Conservation (phyloP, 2,888 invertebrate species). For the Apamea monoglypha region DNA sequence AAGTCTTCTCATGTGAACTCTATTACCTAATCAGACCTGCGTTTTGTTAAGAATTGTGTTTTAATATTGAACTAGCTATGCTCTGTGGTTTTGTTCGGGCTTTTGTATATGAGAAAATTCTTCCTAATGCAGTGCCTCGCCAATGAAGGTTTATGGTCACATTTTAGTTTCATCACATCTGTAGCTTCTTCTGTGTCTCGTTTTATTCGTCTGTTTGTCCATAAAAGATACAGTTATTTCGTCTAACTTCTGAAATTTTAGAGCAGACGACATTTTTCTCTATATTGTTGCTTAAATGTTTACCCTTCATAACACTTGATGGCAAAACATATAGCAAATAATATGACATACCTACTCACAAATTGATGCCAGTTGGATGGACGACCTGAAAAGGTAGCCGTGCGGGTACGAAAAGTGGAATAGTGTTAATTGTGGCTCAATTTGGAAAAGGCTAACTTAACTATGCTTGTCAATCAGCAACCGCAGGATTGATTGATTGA, state of each 20-base stretch:
- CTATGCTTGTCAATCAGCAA: background rate
- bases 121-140: background rate
- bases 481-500: background rate
- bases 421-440: background rate
- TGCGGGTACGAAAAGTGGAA: background rate
- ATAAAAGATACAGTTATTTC: background rate
- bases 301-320: background rate
- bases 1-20: constrained; percentile 48
- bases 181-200: background rate
- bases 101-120: background rate
- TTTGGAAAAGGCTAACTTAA: background rate
- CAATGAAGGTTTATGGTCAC: background rate
- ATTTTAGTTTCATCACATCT: background rate
- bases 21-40: constrained; percentile 45
- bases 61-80: constrained; percentile 19
- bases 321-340: background rate
- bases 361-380: background rate
- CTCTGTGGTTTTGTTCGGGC: background rate
- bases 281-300: background rate
- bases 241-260: background rate
- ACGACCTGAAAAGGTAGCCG: too few relatives aligned
- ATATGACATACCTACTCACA: background rate
- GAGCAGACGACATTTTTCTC: background rate
- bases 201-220: background rate
- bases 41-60: constrained; percentile 31